These are phyloP conservation scores for Caloenas nicobarica DNA, from an alignment of 2,113 vertebrate genomes.

Conservation along the genomic window DNA sequence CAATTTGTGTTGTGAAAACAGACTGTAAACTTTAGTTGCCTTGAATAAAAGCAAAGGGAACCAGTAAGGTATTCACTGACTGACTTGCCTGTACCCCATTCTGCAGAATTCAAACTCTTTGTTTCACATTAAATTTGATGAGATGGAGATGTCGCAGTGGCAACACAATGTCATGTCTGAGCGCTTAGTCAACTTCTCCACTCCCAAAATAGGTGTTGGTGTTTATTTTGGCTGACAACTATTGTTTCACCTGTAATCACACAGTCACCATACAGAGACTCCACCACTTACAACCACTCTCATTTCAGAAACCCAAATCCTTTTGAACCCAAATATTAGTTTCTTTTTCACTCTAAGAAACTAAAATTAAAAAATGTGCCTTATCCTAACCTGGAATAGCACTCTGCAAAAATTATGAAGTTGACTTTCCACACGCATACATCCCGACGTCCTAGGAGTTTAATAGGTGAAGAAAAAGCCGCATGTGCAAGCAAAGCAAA, in stretches of 20 bases:
- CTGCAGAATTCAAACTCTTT: neutral
- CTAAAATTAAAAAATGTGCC: neutral
- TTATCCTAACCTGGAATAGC: neutral
- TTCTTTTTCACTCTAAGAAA: neutral
- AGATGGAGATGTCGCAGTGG: neutral
- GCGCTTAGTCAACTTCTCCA: fast-evolving
- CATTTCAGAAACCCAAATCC: neutral
- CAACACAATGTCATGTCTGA: neutral
- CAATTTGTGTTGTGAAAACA: neutral
- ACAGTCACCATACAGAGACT: neutral
- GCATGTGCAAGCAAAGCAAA: too few relatives aligned
- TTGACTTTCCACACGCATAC: neutral
- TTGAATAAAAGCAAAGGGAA: neutral
- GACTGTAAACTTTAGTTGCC: neutral
- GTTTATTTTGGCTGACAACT: too few relatives aligned
- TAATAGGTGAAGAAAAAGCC: too few relatives aligned
- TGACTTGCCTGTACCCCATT: neutral
- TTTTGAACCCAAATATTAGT: neutral
- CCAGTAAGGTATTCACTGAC: neutral
- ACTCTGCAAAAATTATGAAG: neutral
- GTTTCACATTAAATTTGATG: neutral
- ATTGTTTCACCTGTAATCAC: too few relatives aligned
- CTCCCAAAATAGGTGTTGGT: neutral
- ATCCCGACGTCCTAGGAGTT: neutral
- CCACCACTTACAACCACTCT: neutral